phyloP scores from a whole-genome alignment of 2,888 invertebrate species.

The Brassicogethes aeneus region DNA sequence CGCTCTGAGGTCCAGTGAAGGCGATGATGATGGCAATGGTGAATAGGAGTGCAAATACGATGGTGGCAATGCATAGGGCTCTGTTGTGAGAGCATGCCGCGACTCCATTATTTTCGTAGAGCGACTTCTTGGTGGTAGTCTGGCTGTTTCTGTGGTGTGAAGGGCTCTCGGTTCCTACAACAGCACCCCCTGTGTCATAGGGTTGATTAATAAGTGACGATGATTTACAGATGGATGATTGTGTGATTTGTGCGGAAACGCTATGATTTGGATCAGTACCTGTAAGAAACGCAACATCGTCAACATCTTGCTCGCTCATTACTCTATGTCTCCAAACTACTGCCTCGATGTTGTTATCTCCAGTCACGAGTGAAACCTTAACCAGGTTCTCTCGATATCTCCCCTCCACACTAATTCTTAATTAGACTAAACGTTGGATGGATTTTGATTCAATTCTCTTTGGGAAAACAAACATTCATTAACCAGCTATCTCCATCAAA shows the following conservation, averaged over 20 bases:
- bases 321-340: slow-evolving; percentile 47
- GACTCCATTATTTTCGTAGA: slow-evolving; percentile 67
- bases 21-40: slow-evolving; percentile 80
- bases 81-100: slow-evolving; percentile 82
- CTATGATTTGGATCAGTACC: slow-evolving; percentile 45
- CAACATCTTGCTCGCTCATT: slow-evolving; percentile 87
- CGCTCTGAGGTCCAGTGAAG: slow-evolving; percentile 80
- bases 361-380: slow-evolving; percentile 42
- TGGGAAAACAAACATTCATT: slow-evolving; percentile 14
- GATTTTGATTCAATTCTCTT: slow-evolving; percentile 10
- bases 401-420: slow-evolving; percentile 35
- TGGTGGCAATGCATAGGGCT: slow-evolving; percentile 71
- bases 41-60: slow-evolving; percentile 72
- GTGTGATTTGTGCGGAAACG: slow-evolving; percentile 30
- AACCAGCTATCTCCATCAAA: too few species aligned
- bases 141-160: slow-evolving; percentile 33
- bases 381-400: slow-evolving; percentile 37
- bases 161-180: slow-evolving; percentile 53
- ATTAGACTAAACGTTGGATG: slow-evolving; percentile 17
- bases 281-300: slow-evolving; percentile 87
- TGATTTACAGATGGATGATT: slow-evolving; percentile 31
- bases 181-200: slow-evolving; percentile 41
- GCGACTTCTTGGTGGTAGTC: slow-evolving; percentile 51
- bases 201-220: slow-evolving; percentile 38
- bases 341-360: slow-evolving; percentile 41